Percentiles rank a stretch among this genome's conserved stretches.
These are phyloP conservation scores for Corvus moneduloides DNA, from an alignment of 2,113 vertebrate species.

Conservation along the genomic window DNA sequence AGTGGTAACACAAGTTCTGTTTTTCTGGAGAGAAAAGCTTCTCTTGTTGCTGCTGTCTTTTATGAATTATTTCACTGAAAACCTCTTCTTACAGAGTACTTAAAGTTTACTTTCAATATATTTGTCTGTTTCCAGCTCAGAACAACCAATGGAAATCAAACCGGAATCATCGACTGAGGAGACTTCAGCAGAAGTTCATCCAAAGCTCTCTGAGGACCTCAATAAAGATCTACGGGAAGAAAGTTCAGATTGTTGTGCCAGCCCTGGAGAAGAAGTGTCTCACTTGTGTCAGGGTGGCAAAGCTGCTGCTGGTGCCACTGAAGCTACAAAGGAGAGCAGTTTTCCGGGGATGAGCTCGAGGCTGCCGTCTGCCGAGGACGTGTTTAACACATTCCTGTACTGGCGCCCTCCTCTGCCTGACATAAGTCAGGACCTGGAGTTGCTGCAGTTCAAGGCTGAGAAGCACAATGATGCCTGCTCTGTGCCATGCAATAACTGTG, in stretches of 20 bases:
- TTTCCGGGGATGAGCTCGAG: neutral
- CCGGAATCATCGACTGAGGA: neutral
- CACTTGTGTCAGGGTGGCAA: neutral
- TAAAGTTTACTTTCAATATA: neutral
- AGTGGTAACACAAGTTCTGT: neutral
- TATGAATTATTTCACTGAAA: neutral
- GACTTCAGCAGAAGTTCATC: neutral
- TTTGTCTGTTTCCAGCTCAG: slow-evolving; percentile 24
- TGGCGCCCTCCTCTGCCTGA: slow-evolving; percentile 88
- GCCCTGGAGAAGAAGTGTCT: neutral
- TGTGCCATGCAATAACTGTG: slow-evolving; percentile 50
- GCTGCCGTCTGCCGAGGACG: slow-evolving; percentile 54
- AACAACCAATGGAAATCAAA: slow-evolving; percentile 20
- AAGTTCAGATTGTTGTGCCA: neutral
- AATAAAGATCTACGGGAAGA: neutral
- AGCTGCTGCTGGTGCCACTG: neutral
- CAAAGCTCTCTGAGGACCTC: neutral
- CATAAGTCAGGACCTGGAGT: slow-evolving; percentile 84
- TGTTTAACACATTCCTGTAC: slow-evolving; percentile 82
- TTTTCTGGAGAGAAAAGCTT: neutral
- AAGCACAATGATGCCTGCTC: slow-evolving; percentile 3
- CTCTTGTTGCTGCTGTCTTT: neutral
- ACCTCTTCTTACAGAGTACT: neutral
- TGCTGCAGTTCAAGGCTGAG: slow-evolving; percentile 69
- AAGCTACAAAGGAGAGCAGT: neutral